Base-by-base conservation (phyloP, 2,113 vertebrate species). In the Cyanoramphus novaezelandiae region DNA sequence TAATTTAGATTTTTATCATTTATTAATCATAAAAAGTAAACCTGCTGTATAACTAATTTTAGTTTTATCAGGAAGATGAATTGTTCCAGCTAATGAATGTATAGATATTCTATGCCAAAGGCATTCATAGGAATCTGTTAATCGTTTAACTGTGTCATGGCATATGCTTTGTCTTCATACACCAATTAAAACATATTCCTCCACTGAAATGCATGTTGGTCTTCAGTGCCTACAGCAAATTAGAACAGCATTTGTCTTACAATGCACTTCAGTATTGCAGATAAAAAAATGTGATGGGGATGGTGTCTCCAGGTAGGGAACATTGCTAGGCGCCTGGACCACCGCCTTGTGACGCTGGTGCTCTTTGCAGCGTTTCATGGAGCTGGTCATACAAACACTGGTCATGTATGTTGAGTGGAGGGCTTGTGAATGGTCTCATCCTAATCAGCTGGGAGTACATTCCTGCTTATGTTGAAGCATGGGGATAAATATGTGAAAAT, bases 1-100 rank as follows among this genome's bases (percentile, higher is more conserved):
- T 98, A 98, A 98, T 98, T 98, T 98, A 98, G 97, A 97, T 97
- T 98, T 98, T 97, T 98, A 98, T 98, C 97, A 98, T 98, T 98
- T 98, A 97, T 98, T 98, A 97, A 97, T 98, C 97, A 97, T 97
- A 96, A 98, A 98, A 98, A 97, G 96, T 98, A 98, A 98, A 98
- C 97, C 97, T 98, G 95, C 97, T 97, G 77, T 97, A 98, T 97
- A 98, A 97, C 98, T 98, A 97, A 98, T 98, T 98, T 98, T 98
- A 98, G 97, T 98, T 98, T 98, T 98, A 98, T 98, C 98, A 97
- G 97, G 97, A 98, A 98, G 98, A 98, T 97, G 94, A 98, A 98
- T 98, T 97, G 98, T 98, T 97, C 93, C 85, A 95, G 93, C 96
- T 98, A 98, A 98, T 98, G 98, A 98, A 98, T 67, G 88, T 98